Base-by-base conservation (phyloP, 2,888 invertebrate genomes). In the Plagiodera versicolora region DNA sequence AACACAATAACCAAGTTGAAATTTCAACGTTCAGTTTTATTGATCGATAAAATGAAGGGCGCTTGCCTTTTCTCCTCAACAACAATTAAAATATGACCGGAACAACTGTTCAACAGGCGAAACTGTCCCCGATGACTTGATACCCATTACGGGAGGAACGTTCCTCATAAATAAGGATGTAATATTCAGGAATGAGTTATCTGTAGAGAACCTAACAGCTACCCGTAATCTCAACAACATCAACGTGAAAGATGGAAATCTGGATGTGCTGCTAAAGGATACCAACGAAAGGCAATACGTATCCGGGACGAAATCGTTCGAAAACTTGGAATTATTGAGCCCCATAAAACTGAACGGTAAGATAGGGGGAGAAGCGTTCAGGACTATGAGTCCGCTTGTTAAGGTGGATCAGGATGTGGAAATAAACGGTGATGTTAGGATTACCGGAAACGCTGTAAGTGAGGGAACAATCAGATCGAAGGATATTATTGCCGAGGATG, bases 381-480 rank as follows among this genome's bases (percentile, higher is more conserved):
- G 79, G 10, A 72, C 75, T 45, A 79, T 83, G 65, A 80, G 81
- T 61, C 84, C 85, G 2, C 72, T 82, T 2, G 79, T 77, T 47
- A 74, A 79, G 5, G 78, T 84, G 14, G 72, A 80, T 30, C 75
- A 82, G 6, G 70, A 81, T 11, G 60, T 85, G 2, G 71, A 72
- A 3, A 62, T 86, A 2, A 64, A 72, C 1, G 83, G 82, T 1
- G 80, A 81, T 74, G 72, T 76, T 44, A 66, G 58, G 0, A 81
- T 87, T 17, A 76, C 75, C 8, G 83, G 83, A 1, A 78, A 83
- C 62, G 82, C 83, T 0, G 77, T 74, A 1, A 77, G 87, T 10
- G 79, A 80, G 18, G 69, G 80, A n/a, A 30, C 74, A 8, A 49
- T 86, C 9, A 70, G 67, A 46, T 74, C 76, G 10, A 50, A 61